A percentile compares a stretch with the other conserved stretches of the same genome.
phyloP scores from a whole-genome alignment of 2,888 invertebrate genomes.

The Lepidocyrtinus sp. region DNA sequence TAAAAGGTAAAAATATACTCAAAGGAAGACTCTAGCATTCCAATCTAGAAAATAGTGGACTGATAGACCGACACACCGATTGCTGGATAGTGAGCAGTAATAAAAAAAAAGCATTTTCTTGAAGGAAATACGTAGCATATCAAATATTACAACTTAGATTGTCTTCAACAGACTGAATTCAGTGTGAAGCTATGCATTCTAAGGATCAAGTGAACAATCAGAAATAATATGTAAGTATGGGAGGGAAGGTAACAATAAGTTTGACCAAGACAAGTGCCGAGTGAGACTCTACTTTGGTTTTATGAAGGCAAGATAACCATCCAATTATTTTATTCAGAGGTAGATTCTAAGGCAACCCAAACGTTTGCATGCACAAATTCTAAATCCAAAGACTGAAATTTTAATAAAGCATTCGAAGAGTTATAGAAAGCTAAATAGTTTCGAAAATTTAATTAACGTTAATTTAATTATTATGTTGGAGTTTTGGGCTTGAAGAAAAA shows the following conservation, averaged over 20 bases:
- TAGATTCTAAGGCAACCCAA: no score
- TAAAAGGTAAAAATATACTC: no score
- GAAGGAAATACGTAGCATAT: not conserved
- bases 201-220: not conserved
- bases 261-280: not conserved
- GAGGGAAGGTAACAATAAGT: not conserved
- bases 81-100: no score
- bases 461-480: not conserved
- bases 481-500: no score
- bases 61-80: no score
- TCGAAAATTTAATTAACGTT: no score
- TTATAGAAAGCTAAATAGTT: not conserved
- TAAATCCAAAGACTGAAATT: no score
- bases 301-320: no score
- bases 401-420: conserved; percentile 1
- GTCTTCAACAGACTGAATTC: not conserved
- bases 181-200: not conserved
- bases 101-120: not conserved
- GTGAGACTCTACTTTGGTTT: not conserved
- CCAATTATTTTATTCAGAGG: no score
- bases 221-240: not conserved
- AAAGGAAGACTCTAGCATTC: not conserved
- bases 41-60: no score
- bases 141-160: not conserved
- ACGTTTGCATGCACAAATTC: no score